Evolutionary conservation across 2,888 invertebrate species (phyloP), one percentile per base, ranked within the genome.

Genomic region (Bibio marci): DNA sequence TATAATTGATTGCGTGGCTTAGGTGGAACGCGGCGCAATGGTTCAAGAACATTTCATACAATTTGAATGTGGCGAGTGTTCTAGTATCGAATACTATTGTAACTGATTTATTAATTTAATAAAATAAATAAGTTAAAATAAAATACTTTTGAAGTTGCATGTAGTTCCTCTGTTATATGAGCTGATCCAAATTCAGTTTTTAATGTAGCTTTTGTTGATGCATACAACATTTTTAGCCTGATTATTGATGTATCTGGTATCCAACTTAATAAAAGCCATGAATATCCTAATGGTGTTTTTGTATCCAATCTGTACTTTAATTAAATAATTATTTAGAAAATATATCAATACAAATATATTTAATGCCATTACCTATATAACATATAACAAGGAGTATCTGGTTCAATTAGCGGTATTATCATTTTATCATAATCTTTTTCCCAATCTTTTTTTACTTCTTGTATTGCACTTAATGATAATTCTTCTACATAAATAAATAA

Each of bases 171-270:
- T 51, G 83, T 83, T 42, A 98, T 91, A 51, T 87, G 83, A 1
- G 87, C 80, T 5, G 86, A 80, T 1, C 97, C 97, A 62, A 98
- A 98, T 59, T 95, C 92, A 52, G 80, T 80, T 58, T 95, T 98
- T 22, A 98, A 66, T 1, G 97, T 98, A 1, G 97, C 90, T 62
- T 94, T 90, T 0, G 95, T 97, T 0, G 92, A 94, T 0, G 97
- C 97, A 53, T 94, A 94, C 39, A 98, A 65, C 97, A 98, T 97
- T 63, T 98, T 98, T 53, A 91, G 80, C 43, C 95, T 68, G 4
- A 95, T 80, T 0, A 83, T 76, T 1, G 94, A 85, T 41, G 73
- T 73, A 54, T 97, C 97, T 1, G 97, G 97, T 1, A 83, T 87
- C 88, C 94, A 98, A 50, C 85, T 85, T 39, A 92, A 76, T 39